These are phyloP conservation scores for Phoeniculus purpureus DNA, from an alignment of 2,797 vertebrate genomes.

Conservation along the genomic window DNA sequence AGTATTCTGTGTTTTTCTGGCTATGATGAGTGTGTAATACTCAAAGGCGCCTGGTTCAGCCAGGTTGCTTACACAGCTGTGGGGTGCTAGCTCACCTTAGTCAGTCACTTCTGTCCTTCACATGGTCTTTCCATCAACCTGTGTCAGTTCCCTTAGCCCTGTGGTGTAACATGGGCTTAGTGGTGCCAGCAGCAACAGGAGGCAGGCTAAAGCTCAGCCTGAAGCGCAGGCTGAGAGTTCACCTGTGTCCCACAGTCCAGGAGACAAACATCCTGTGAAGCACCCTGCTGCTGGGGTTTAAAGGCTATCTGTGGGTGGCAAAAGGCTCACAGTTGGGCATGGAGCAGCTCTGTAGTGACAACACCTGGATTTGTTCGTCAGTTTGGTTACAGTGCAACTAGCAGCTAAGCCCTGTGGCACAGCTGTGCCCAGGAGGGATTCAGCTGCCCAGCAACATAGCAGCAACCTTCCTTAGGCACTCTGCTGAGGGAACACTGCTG, in stretches of 20 bases:
- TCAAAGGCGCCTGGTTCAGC: not conserved
- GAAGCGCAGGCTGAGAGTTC: not conserved
- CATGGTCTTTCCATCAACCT: not conserved
- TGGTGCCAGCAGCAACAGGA: not conserved
- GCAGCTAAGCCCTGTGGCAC: not conserved
- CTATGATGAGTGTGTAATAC: not conserved
- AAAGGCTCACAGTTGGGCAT: not conserved
- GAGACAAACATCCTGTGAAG: not conserved
- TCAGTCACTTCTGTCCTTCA: not conserved
- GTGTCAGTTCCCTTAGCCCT: fast-evolving
- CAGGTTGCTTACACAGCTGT: not conserved
- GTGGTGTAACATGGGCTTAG: fast-evolving
- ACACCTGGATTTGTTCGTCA: not conserved
- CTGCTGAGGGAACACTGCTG: not conserved
- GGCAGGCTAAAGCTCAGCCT: not conserved
- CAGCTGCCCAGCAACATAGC: not conserved
- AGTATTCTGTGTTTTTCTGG: not conserved
- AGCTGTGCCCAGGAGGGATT: not conserved
- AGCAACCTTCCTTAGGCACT: not conserved
- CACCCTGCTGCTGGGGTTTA: not conserved
- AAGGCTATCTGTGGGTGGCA: not conserved
- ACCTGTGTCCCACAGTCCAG: not conserved
- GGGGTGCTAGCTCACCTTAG: not conserved
- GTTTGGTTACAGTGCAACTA: not conserved
- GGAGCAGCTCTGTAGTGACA: not conserved